Conservation (phyloP, 2,888 invertebrate genomes). For the Abrostola triplasia region DNA sequence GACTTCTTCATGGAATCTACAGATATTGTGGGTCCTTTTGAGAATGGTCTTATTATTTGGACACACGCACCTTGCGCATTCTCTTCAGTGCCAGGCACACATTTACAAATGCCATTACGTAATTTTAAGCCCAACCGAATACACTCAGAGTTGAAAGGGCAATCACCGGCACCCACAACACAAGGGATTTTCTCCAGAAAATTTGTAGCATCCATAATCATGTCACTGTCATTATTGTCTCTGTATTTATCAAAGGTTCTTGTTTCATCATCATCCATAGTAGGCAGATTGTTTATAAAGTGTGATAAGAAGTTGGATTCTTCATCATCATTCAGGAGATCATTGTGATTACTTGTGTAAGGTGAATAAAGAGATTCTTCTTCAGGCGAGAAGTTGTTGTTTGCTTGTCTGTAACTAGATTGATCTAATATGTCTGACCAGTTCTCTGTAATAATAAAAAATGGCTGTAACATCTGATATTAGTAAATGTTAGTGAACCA, state of each 20-base stretch:
- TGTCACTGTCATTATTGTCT: slow-evolving; percentile 79
- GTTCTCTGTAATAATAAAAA: slow-evolving; percentile 71
- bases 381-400: slow-evolving; percentile 78
- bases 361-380: slow-evolving; percentile 80
- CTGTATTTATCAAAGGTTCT: slow-evolving; percentile 77
- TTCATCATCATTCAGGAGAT: slow-evolving; percentile 75
- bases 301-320: slow-evolving; percentile 76
- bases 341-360: slow-evolving; percentile 73
- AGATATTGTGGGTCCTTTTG: slow-evolving; percentile 78
- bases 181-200: slow-evolving; percentile 88
- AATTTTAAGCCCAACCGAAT: slow-evolving; percentile 85
- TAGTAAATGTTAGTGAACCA: neutral
- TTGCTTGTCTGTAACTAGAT: slow-evolving; percentile 77
- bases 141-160: slow-evolving; percentile 92
- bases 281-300: slow-evolving; percentile 80
- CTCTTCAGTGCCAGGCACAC: slow-evolving; percentile 89
- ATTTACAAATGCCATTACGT: slow-evolving; percentile 92
- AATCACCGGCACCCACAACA: slow-evolving; percentile 88
- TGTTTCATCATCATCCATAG: slow-evolving; percentile 76
- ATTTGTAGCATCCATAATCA: slow-evolving; percentile 84
- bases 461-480: slow-evolving; percentile 39
- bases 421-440: slow-evolving; percentile 85
- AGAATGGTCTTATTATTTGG: slow-evolving; percentile 72
- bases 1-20: slow-evolving; percentile 75
- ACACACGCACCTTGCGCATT: slow-evolving; percentile 78